Evolutionary conservation across 2,888 invertebrate species (phyloP), one percentile per base, ranked within the genome.

Genomic region (Copidosoma aretas): DNA sequence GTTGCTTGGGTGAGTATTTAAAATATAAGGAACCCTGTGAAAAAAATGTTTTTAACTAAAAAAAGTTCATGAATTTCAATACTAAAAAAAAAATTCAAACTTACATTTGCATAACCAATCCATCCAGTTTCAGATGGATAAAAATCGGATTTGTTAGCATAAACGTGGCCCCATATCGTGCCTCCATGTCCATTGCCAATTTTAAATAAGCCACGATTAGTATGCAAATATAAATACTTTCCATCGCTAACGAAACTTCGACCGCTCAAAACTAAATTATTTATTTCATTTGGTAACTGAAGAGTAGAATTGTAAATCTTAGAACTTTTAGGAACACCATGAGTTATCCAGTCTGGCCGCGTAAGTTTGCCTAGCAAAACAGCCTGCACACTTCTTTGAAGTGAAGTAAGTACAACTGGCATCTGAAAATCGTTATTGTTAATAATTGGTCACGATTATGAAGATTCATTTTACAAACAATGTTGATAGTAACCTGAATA

Each of bases 141-240:
- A 81, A 96, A 94, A 82, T 95, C 92, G 32, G 91, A 89, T 82
- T 94, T 94, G 81, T 92, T 90, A 73, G 91, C 86, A 81, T 96
- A 94, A 24, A 96, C 88, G 79, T 94, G 93, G n/a, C 96, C 97
- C 84, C 92, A 92, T 74, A 95, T 89, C 10, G 98, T 96, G 73
- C 94, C 95, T 60, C 94, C 93, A 81, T 95, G 95, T 10, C 98
- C 98, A 61, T 97, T 94, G 21, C 98, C 98, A 72, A 98, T 90
- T 86, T 98, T 98, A 73, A 94, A 87, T 57, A 98, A 86, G 1
- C 95, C 94, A 77, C 91, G 91, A 14, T 91, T 91, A 41, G 93
- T 91, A 77, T 94, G 91, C 39, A 98, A 86, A 84, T 95, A 98
- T 63, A 98, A 87, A 84, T 89, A 96, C 73, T 91, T 91, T 14